phyloP scores from a whole-genome alignment of 1,140 invertebrate species.

The Drosophila nannoptera region DNA sequence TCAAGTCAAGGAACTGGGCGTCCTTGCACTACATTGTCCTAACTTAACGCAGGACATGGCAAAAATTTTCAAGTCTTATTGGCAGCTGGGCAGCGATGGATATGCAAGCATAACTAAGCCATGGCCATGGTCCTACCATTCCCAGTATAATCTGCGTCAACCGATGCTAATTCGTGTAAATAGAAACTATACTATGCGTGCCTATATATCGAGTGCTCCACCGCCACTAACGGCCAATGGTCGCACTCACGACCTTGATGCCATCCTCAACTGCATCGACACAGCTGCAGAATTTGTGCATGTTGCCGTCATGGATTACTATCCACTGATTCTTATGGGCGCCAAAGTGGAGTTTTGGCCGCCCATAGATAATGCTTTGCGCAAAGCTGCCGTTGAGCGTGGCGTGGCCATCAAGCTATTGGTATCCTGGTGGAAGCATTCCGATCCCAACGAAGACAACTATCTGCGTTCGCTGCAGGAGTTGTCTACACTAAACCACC shows the following conservation, averaged over 20 bases:
- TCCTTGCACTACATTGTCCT: conserved; percentile 90
- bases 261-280: conserved; percentile 90
- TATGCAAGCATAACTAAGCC: conserved; percentile 83
- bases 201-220: conserved; percentile 93
- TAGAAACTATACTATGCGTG: conserved; percentile 81
- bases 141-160: conserved; percentile 87
- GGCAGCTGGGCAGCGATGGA: conserved; percentile 87
- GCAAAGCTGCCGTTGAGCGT: conserved; percentile 89
- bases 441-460: conserved; percentile 85
- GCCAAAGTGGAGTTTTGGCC: conserved; percentile 87
- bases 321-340: conserved; percentile 87
- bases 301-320: conserved; percentile 98
- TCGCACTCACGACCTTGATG: conserved; percentile 90
- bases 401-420: conserved; percentile 89
- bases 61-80: conserved; percentile 97
- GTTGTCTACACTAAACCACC: conserved; percentile 83
- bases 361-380: conserved; percentile 92
- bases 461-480: conserved; percentile 90
- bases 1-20: conserved; percentile 97
- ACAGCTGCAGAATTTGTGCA: conserved; percentile 92
- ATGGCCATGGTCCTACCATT: conserved; percentile 89
- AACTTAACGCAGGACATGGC: conserved; percentile 90
- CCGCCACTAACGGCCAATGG: conserved; percentile 89
- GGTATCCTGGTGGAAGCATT: conserved; percentile 94
- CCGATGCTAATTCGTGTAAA: conserved; percentile 87